Evolutionary conservation across 2,113 vertebrate genomes (phyloP).

Genomic region (Gymnocephalus cernua): DNA sequence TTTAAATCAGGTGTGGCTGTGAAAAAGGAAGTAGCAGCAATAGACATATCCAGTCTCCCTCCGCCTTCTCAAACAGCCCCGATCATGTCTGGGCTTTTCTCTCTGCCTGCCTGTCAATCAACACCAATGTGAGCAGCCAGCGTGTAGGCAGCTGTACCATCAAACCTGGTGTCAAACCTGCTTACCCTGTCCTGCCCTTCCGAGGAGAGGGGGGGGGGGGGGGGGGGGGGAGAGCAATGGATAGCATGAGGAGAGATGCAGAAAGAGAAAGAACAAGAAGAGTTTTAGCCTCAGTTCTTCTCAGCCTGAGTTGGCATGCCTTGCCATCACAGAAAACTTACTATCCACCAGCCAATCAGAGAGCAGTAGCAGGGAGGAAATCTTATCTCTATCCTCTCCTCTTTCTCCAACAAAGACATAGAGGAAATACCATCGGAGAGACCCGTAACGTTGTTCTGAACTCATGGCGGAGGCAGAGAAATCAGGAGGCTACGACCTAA

Average conservation of each 20-base stretch:
- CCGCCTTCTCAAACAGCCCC: neutral
- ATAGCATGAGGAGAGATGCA: neutral
- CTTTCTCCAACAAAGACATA: constrained; percentile 21
- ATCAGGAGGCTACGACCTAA: no score
- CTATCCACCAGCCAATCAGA: constrained; percentile 17
- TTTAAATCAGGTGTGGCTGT: neutral
- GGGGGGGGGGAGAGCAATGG: neutral
- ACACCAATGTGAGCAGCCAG: neutral
- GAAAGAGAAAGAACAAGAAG: constrained; percentile 1
- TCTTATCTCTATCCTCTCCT: neutral
- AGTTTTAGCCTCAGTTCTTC: constrained; percentile 19
- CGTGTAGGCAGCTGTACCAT: neutral
- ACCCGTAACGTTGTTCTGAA: no score
- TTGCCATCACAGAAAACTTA: constrained; percentile 36
- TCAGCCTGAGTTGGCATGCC: constrained; percentile 4
- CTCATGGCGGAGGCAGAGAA: no score
- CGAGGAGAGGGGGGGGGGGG: no score
- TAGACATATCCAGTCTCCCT: neutral
- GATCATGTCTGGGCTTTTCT: neutral
- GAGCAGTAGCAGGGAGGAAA: constrained; percentile 1
- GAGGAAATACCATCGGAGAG: no score
- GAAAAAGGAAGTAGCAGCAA: neutral
- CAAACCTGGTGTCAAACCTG: neutral
- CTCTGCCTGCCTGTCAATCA: constrained; percentile 15
- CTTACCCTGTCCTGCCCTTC: constrained; percentile 1